Base-by-base conservation (phyloP, 2,888 invertebrate species). In the Apocheima hispidaria region DNA sequence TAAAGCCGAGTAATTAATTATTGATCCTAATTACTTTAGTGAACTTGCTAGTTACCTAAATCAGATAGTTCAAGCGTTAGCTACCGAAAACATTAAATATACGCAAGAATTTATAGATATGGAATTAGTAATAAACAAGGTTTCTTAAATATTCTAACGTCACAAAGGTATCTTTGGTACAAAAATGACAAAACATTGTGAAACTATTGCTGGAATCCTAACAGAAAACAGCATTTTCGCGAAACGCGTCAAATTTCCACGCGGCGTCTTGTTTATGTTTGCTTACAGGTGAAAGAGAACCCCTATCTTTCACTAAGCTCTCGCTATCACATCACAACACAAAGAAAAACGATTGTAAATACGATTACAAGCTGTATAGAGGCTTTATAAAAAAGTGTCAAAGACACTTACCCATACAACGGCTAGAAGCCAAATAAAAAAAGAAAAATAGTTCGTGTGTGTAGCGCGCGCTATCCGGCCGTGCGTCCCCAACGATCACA, bases 381-480 rank as follows among this genome's bases (percentile, higher is more conserved):
- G 59, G 67, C 69, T 56, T 66, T 69, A 68, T 69, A 56, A 69
- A 72, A 69, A 66, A 54, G 23, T 52, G 49, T 50, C 35, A 21
- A 26, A 53, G 30, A 43, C 16, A 90, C 93, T 92, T 72, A 93
- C 93, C 93, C 93, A 93, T 93, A 93, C 93, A 93, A 93, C 86
- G 93, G 93, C 93, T 90, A 93, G 92, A 88, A 92, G 93, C 93
- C 93, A 93, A 93, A 93, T 90, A 91, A 93, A 93, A 91, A 92
- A 92, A 87, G 83, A 89, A 92, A 92, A 89, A 84, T 83, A 82
- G 83, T 74, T 81, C 83, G 88, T 82, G 86, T 82, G 82, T 77
- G 67, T 73, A 84, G 83, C 85, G 88, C 86, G 83, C 90, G 80
- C 91, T 85, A 88, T 87, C 75, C 90, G 73, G 72, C 69, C 80